Evolutionary conservation across 2,888 invertebrate species (phyloP).

Genomic region (Zaprionus obscuricornis): DNA sequence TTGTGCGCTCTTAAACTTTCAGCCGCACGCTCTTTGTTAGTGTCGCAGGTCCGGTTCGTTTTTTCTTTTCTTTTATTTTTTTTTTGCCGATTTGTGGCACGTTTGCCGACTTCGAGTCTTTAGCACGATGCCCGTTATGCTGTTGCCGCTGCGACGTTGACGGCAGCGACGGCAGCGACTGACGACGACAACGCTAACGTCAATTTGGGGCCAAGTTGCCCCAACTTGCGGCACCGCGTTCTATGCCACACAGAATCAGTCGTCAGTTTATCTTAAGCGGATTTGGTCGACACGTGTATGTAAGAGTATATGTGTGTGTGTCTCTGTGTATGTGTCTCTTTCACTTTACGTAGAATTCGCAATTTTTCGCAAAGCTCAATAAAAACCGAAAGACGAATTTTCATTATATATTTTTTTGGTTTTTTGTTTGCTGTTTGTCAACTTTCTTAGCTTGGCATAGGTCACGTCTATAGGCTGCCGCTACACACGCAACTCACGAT

Average conservation of each 20-base stretch:
- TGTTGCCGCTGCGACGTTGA: constrained; percentile 1
- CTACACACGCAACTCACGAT: constrained; percentile 12
- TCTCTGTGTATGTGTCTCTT: constrained; percentile 10
- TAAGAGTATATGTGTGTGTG: constrained; percentile 27
- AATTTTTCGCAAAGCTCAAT: too few species aligned
- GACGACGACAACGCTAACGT: constrained; percentile 40
- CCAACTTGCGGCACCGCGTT: constrained; percentile 58
- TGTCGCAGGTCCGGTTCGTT: constrained; percentile 53
- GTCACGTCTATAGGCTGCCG: constrained; percentile 63
- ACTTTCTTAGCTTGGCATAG: constrained; percentile 71
- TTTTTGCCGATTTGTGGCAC: too few species aligned
- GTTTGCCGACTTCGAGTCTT: too few species aligned
- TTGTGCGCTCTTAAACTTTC: too few species aligned
- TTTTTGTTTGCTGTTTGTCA: too few species aligned
- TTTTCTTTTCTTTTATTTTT: neutral
- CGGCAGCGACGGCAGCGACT: constrained; percentile 4
- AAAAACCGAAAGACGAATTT: too few species aligned
- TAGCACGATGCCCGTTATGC: too few species aligned
- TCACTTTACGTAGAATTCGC: constrained; percentile 6
- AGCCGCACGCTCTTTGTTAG: constrained; percentile 49
- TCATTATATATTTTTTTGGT: too few species aligned
- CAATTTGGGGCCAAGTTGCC: constrained; percentile 54
- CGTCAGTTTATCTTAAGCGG: constrained; percentile 79
- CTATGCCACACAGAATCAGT: constrained; percentile 73
- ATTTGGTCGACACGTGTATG: constrained; percentile 72